A percentile compares a stretch with the other conserved stretches of the same genome.
phyloP scores from a whole-genome alignment of 1,140 invertebrate genomes.

The Centruroides sculpturatus region DNA sequence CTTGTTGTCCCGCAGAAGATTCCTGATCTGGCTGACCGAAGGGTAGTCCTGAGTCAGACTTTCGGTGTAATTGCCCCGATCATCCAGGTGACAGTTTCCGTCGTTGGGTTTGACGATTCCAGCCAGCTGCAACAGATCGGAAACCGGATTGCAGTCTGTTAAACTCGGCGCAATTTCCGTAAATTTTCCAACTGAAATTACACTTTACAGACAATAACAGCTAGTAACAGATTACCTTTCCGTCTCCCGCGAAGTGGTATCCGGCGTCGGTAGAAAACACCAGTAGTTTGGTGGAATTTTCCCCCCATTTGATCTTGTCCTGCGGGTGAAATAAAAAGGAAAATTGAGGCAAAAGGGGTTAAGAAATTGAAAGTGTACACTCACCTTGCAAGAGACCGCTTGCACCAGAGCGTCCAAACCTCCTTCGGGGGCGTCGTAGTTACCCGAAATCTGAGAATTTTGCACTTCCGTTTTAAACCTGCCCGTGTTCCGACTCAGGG shows the following conservation, averaged over 20 bases:
- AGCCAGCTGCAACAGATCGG: conserved; percentile 41
- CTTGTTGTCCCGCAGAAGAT: conserved; percentile 83
- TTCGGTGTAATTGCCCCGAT: conserved; percentile 48
- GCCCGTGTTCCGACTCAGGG: conserved; percentile 61
- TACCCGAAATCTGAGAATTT: conserved; percentile 65
- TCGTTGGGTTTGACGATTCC: conserved; percentile 90
- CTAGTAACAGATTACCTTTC: conserved; percentile 14
- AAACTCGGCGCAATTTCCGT: too few species aligned
- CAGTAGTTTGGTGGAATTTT: conserved; percentile 18
- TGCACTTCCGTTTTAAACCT: conserved; percentile 29
- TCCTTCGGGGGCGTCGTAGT: conserved; percentile 94
- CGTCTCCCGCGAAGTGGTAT: conserved; percentile 22
- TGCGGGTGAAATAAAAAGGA: neutral
- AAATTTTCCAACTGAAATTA: too few species aligned
- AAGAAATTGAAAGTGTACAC: neutral
- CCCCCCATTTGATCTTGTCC: conserved; percentile 18
- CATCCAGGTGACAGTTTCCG: conserved; percentile 64
- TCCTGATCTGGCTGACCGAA: conserved; percentile 59
- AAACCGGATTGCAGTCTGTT: too few species aligned
- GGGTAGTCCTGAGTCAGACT: conserved; percentile 78
- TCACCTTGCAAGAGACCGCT: conserved; percentile 18
- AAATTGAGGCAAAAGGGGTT: too few species aligned
- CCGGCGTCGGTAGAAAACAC: conserved; percentile 21
- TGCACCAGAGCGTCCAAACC: conserved; percentile 99
- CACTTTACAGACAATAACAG: too few species aligned